These are phyloP conservation scores for Tor tambroides DNA, from an alignment of 2,113 vertebrate genomes.

Conservation along the genomic window DNA sequence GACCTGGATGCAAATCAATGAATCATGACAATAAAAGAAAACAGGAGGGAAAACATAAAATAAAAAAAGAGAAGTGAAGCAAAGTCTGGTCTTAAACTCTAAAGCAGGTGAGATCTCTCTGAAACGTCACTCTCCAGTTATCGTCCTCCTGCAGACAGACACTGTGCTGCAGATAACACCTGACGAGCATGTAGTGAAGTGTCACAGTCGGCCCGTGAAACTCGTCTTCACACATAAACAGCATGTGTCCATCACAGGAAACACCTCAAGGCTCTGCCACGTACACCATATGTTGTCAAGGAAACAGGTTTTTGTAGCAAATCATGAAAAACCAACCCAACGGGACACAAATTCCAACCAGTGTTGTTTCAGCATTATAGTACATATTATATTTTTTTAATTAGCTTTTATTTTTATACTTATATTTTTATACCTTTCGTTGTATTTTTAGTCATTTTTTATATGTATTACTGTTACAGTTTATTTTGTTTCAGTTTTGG, in stretches of 20 bases:
- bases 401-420: no score
- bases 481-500: no score
- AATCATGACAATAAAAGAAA: conserved; percentile 50
- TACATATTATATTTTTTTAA: no score
- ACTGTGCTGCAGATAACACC: conserved; percentile 5
- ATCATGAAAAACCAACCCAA: conserved; percentile 54
- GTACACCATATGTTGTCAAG: conserved; percentile 75
- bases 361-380: no score
- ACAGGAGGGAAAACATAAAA: conserved; percentile 39
- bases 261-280: conserved; percentile 48
- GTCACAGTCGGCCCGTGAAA: conserved; percentile 23
- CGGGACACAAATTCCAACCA: no score
- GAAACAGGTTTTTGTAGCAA: conserved; percentile 70
- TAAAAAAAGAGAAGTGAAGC: conserved; percentile 47
- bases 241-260: conserved; percentile 44
- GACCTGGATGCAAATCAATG: conserved; percentile 31
- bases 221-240: conserved; percentile 44
- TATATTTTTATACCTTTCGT: no score
- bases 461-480: no score
- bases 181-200: neutral
- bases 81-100: conserved; percentile 62
- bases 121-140: conserved; percentile 16
- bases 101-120: conserved; percentile 65
- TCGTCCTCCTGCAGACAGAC: conserved; percentile 22
- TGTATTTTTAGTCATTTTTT: no score